Evolutionary conservation across 2,113 vertebrate genomes (phyloP), one percentile per base, ranked within the genome.

Genomic region (Engystomops pustulosus): DNA sequence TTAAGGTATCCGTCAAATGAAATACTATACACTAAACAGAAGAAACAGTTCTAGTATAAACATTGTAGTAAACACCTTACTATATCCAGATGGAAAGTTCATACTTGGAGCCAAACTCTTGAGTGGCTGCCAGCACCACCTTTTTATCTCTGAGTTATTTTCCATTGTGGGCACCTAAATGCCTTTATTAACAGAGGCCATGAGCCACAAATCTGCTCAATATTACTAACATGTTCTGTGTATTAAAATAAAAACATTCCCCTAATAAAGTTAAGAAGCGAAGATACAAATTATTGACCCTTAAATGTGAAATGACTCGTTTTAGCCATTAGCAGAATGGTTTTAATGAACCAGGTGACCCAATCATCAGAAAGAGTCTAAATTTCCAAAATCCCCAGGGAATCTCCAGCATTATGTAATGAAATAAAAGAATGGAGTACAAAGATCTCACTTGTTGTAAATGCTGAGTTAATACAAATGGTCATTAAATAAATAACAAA

Each of bases 201-300:
- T 80, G 20, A 62, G 36, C 44, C 6, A 36, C 38, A 17, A 55
- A 81, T 81, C 79, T 81, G 67, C 67, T 81, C 60, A 55, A 68
- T 71, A 81, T 81, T 70, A 81, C 45, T 6, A 70, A 49, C 79
- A 81, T 70, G 49, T 55, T 81, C 65, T 70, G 55, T 55, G 70
- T 81, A 81, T 81, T 81, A 81, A 70, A 68, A 81, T 51, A 34
- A 70, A 67, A 81, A 81, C 30, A 55, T 70, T 55, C 51, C 45
- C 62, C 51, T 80, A 80, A 68, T 51, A 49, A 41, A 14, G 32
- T 68, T 68, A 81, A 81, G 67, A 70, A 18, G 32, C 70, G 62
- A 53, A 71, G 60, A 70, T 55, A 53, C 47, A 53, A 47, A 68
- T 81, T 70, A 81, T n/a, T 23, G 11, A 38, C 34, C 41, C 53